Evolutionary conservation across 2,888 invertebrate genomes (phyloP).

Genomic region (Andrena praecox): DNA sequence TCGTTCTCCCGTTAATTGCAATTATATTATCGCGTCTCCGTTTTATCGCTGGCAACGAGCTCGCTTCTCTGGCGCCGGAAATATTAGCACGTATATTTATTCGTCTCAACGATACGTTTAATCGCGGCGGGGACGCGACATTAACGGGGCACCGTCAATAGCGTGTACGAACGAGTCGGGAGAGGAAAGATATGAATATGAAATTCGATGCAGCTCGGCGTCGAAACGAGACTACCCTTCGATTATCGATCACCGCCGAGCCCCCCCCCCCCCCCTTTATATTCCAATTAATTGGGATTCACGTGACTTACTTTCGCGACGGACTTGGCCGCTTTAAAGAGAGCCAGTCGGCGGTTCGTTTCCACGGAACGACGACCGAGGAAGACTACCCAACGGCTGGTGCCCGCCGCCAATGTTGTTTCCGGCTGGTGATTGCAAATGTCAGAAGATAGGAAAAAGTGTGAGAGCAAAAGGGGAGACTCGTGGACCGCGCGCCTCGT

Average conservation of each 20-base stretch:
- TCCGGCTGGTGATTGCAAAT: conserved; percentile 73
- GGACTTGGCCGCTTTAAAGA: neutral
- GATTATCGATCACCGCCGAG: conserved; percentile 17
- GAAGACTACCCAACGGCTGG: conserved; percentile 15
- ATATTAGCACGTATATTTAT: conserved; percentile 1
- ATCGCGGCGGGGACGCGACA: neutral
- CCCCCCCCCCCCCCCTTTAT: neutral
- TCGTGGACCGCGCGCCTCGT: conserved; percentile 33
- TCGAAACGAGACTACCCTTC: conserved; percentile 8
- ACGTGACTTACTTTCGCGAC: conserved; percentile 42
- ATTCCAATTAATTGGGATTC: conserved; percentile 36
- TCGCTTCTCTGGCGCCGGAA: neutral
- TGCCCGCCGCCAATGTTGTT: conserved; percentile 69
- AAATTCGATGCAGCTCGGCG: neutral
- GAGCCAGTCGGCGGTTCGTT: conserved; percentile 34
- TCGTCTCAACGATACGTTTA: neutral
- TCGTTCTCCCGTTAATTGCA: neutral
- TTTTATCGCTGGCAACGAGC: neutral
- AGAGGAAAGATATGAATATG: neutral
- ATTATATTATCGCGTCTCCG: neutral
- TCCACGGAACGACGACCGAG: conserved; percentile 33
- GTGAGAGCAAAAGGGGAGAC: conserved; percentile 39
- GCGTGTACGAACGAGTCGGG: conserved; percentile 49
- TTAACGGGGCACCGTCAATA: neutral
- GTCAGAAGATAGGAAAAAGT: conserved; percentile 41